A percentile compares a stretch with the other conserved stretches of the same genome.
These are phyloP conservation scores for Brachionichthys hirsutus DNA, from an alignment of 2,113 vertebrate species.

Conservation along the genomic window DNA sequence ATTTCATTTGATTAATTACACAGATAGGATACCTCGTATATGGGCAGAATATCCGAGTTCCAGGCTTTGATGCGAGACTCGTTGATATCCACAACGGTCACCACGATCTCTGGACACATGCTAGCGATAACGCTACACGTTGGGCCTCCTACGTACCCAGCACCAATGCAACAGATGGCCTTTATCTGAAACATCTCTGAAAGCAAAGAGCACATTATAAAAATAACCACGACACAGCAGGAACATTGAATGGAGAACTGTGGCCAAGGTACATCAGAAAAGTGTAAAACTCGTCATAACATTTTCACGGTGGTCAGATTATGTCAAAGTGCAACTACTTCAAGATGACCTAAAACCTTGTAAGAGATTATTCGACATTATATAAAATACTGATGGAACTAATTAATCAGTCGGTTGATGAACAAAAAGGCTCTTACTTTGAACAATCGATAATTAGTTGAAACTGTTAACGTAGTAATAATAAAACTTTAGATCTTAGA, in stretches of 20 bases:
- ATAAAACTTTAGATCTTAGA: too few species aligned
- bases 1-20: neutral
- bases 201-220: neutral
- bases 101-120: constrained; percentile 91
- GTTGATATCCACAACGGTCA: constrained; percentile 91
- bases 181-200: constrained; percentile 91
- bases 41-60: constrained; percentile 94
- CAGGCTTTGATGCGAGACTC: constrained; percentile 94
- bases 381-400: too few species aligned
- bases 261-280: too few species aligned
- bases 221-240: neutral
- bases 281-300: too few species aligned
- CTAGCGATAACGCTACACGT: constrained; percentile 96
- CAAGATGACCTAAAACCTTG: too few species aligned
- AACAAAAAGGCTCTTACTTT: too few species aligned
- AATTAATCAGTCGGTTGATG: too few species aligned
- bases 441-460: too few species aligned
- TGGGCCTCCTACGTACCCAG: constrained; percentile 95
- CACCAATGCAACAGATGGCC: constrained; percentile 96
- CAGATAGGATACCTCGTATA: constrained; percentile 87
- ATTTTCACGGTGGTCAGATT: too few species aligned
- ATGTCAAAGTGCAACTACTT: too few species aligned
- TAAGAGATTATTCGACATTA: too few species aligned
- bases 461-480: too few species aligned
- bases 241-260: neutral